Conservation (phyloP, 2,797 vertebrate species). For the Chelmon rostratus region DNA sequence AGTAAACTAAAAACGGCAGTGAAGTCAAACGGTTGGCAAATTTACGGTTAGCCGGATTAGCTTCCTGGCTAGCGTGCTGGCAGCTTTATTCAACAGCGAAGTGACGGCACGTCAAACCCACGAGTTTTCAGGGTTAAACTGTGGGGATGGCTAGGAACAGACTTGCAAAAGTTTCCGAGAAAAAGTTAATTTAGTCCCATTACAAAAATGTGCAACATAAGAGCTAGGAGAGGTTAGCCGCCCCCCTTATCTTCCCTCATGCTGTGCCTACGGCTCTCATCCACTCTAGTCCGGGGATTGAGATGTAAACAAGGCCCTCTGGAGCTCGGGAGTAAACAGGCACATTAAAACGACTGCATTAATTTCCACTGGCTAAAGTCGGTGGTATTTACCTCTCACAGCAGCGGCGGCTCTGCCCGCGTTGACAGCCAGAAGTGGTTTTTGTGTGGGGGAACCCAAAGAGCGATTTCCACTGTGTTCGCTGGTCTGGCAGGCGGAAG, state of each 20-base stretch:
- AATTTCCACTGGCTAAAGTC: neutral
- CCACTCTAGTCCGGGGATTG: slow-evolving; percentile 80
- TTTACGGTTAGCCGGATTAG: slow-evolving; percentile 73
- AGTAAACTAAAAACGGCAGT: neutral
- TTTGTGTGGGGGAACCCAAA: slow-evolving; percentile 45
- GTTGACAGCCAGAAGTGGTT: slow-evolving; percentile 37
- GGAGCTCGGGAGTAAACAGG: slow-evolving; percentile 40
- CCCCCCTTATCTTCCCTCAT: slow-evolving; percentile 21
- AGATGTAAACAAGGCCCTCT: slow-evolving; percentile 90
- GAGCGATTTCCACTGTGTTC: slow-evolving; percentile 63
- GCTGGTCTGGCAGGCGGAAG: slow-evolving; percentile 75
- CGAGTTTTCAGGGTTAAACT: neutral
- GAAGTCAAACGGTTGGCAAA: slow-evolving; percentile 34
- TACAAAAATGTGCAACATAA: neutral
- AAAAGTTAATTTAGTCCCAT: neutral
- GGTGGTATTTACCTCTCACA: slow-evolving; percentile 75
- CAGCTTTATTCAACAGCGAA: slow-evolving; percentile 32
- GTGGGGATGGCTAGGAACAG: neutral
- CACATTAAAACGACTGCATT: slow-evolving; percentile 14
- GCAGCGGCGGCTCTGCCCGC: slow-evolving; percentile 28
- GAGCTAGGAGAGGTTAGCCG: slow-evolving; percentile 23
- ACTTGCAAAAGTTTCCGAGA: neutral
- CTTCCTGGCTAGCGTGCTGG: slow-evolving; percentile 63
- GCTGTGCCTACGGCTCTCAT: slow-evolving; percentile 61
- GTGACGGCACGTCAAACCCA: slow-evolving; percentile 19